Percentiles rank a stretch among this genome's conserved stretches.
phyloP scores from a whole-genome alignment of 2,797 vertebrate species.

The Schizothorax lantsangensis region DNA sequence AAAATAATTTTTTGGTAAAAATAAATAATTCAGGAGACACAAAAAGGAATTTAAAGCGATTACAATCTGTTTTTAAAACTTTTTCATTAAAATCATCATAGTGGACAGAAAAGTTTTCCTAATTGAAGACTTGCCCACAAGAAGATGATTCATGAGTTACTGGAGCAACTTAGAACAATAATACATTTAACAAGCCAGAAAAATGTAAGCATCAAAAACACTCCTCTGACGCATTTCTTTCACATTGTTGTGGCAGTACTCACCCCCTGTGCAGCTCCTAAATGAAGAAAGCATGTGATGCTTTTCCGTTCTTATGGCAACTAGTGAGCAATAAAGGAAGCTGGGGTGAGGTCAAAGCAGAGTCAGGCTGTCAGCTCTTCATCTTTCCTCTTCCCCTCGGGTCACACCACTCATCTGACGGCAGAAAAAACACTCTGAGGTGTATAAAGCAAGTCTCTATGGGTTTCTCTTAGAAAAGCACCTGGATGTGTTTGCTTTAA shows the following conservation, averaged over 20 bases:
- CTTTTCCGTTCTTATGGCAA: slow-evolving; percentile 18
- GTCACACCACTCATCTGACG: slow-evolving; percentile 10
- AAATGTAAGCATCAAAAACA: too few relatives aligned
- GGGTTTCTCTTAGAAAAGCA: slow-evolving; percentile 18
- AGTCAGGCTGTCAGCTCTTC: slow-evolving; percentile 29
- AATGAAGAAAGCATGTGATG: slow-evolving; percentile 18
- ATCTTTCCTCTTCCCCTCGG: slow-evolving; percentile 16
- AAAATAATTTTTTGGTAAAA: background rate
- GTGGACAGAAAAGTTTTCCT: background rate
- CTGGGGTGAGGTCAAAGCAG: slow-evolving; percentile 23
- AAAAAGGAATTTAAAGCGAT: background rate
- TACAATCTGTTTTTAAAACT: too few relatives aligned
- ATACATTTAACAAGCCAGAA: background rate
- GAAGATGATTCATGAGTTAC: background rate
- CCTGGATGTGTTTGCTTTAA: slow-evolving; percentile 28
- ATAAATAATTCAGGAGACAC: background rate
- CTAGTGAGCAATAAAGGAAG: slow-evolving; percentile 43
- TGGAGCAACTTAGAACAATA: background rate
- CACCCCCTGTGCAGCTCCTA: slow-evolving; percentile 12
- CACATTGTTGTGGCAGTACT: background rate
- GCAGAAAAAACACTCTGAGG: slow-evolving; percentile 6
- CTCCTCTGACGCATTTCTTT: background rate
- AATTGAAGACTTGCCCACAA: background rate
- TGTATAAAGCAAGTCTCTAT: slow-evolving; percentile 6
- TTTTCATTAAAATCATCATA: too few relatives aligned